Base-by-base conservation (phyloP, 2,888 invertebrate species). In the Eilema griseolum region DNA sequence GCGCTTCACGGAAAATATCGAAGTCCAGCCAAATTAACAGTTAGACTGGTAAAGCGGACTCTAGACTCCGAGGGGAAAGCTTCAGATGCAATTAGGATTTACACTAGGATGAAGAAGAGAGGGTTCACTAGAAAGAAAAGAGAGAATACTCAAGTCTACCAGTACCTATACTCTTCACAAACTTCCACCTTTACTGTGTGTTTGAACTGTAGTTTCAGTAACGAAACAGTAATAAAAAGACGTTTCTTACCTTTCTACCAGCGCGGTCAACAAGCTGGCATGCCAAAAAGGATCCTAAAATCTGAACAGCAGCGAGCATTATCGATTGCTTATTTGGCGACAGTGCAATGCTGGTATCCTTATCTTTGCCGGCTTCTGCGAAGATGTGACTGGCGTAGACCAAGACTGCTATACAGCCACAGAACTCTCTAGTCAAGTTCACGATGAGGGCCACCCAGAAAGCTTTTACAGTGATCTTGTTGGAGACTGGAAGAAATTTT, bases 321-420 rank as follows among this genome's bases (percentile, higher is more conserved):
- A 93, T 94, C 0, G 94, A 93, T 78, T 95, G 95, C 71, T 95
- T 91, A 81, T 95, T 95, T 0, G 95, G 90, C 0, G 94, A 88
- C 62, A 95, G 73, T 0, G 90, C 78, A n/a, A 93, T 91, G 70
- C 90, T 90, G 12, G 86, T 87, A 72, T 80, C 72, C 0, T 88
- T 85, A 31, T 89, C 91, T 46, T 86, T 87, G 14, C 91, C 86
- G 0, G 95, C 95, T 70, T 87, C 91, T 0, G 88, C 85, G 84
- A 95, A 95, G 79, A 95, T 95, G 70, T 95, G 92, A 74, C 94
- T 94, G 2, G 95, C 94, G 85, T 94, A 95, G 1, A 94, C 94
- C 24, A 95, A 80, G 0, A 95, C 91, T 0, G 94, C 95, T 31
- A 95, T 95, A 81, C 95, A 94, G 37, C 95, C 95, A 80, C 95